phyloP scores from a whole-genome alignment of 2,113 vertebrate species.

The Ctenodactylus gundi region DNA sequence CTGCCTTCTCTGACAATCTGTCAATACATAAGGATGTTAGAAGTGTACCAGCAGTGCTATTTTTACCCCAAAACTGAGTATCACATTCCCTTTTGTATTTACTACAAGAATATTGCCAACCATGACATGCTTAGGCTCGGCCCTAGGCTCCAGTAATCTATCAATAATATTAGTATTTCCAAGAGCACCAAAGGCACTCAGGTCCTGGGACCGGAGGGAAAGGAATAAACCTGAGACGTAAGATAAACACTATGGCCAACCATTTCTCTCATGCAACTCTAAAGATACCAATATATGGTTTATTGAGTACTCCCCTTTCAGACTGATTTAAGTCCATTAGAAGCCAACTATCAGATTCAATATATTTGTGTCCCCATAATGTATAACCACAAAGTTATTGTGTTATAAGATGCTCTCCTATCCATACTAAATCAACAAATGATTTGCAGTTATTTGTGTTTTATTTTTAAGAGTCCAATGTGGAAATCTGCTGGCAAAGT shows the following conservation, averaged over 20 bases:
- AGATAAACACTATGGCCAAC: no score
- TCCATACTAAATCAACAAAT: not conserved
- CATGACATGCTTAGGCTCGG: not conserved
- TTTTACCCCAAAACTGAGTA: not conserved
- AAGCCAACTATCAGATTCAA: not conserved
- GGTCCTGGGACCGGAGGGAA: not conserved
- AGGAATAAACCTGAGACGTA: not conserved
- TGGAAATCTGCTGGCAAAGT: not conserved
- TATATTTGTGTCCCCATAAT: not conserved
- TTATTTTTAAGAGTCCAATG: not conserved
- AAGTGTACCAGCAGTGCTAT: not conserved
- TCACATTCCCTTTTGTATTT: not conserved
- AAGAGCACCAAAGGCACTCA: not conserved
- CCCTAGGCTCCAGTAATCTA: not conserved
- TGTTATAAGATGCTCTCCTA: not conserved
- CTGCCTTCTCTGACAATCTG: not conserved
- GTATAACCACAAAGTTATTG: not conserved
- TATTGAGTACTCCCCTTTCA: not conserved
- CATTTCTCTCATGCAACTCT: not conserved
- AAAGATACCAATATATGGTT: not conserved
- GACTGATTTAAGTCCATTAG: not conserved
- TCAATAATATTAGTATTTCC: not conserved
- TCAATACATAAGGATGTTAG: not conserved
- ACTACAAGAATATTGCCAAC: not conserved
- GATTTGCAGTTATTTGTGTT: not conserved